These are phyloP conservation scores for Drosophila yakuba DNA, from an alignment of 1,140 invertebrate species.

Conservation along the genomic window DNA sequence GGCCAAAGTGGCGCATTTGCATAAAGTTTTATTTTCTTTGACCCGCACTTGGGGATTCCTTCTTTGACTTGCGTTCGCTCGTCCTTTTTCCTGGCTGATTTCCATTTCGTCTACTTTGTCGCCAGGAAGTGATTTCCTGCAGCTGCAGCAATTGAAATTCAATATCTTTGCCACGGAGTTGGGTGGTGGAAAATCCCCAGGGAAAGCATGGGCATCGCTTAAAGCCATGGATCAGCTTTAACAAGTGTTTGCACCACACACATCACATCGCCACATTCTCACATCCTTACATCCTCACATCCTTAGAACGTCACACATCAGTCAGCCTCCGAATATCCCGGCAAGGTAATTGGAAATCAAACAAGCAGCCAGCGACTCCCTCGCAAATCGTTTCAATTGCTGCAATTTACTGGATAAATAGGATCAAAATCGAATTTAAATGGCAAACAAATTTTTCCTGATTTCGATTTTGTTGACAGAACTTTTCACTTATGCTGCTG, in stretches of 20 bases:
- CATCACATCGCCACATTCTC: not conserved
- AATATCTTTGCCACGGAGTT: constrained; percentile 51
- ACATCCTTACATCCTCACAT: not conserved
- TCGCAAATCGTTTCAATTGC: constrained; percentile 83
- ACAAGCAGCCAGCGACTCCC: constrained; percentile 54
- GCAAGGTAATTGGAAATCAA: constrained; percentile 81
- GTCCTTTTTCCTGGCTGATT: constrained; percentile 42
- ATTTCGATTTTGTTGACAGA: constrained; percentile 83
- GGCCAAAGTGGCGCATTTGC: constrained; percentile 80
- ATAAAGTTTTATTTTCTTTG: constrained; percentile 83
- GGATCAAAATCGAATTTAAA: constrained; percentile 84
- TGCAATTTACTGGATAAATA: constrained; percentile 84
- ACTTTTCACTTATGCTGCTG: constrained; percentile 80
- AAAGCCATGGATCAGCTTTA: constrained; percentile 56
- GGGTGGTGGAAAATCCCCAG: constrained; percentile 8
- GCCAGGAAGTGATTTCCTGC: constrained; percentile 73
- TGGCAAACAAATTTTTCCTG: constrained; percentile 81
- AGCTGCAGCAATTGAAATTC: constrained; percentile 75
- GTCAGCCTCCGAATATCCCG: constrained; percentile 33
- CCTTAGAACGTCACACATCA: constrained; percentile 35
- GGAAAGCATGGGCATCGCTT: constrained; percentile 21
- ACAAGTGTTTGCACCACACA: constrained; percentile 64
- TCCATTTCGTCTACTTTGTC: constrained; percentile 58
- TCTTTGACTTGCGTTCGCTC: constrained; percentile 34
- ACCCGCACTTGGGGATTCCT: constrained; percentile 73